Percentiles rank a stretch among this genome's conserved stretches.
Evolutionary conservation across 2,113 vertebrate species (phyloP).

Genomic region (Otus sunia): DNA sequence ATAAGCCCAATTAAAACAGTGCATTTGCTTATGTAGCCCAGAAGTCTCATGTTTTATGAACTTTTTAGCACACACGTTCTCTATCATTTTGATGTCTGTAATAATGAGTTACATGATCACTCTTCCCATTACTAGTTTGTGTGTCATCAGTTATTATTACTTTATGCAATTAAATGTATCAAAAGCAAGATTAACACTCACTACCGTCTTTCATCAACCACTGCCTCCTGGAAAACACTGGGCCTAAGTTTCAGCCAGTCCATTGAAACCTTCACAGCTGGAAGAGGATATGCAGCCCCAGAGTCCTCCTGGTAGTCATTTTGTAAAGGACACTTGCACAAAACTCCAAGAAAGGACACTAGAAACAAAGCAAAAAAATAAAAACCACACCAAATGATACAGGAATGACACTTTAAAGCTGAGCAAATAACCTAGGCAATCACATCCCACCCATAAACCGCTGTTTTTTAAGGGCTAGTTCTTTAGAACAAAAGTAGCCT

Average conservation of each 20-base stretch:
- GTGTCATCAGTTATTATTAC: neutral
- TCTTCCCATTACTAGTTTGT: neutral
- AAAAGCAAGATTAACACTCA: constrained; percentile 74
- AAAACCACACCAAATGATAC: neutral
- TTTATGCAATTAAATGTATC: neutral
- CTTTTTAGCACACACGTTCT: neutral
- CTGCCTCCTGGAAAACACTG: constrained; percentile 86
- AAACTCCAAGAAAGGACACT: constrained; percentile 96
- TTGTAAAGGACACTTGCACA: constrained; percentile 91
- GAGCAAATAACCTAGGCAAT: neutral
- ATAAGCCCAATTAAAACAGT: neutral
- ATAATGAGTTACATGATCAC: neutral
- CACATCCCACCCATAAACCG: neutral
- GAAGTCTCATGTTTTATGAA: neutral
- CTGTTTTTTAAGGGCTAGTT: neutral
- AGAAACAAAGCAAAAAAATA: neutral
- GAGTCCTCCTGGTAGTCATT: constrained; percentile 88
- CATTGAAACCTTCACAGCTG: constrained; percentile 96
- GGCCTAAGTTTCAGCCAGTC: constrained; percentile 94
- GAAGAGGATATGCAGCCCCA: constrained; percentile 88
- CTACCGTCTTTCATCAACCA: constrained; percentile 89
- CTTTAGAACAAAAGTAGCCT: neutral
- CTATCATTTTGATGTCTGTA: neutral
- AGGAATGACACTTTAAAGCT: neutral
- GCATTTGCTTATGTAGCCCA: neutral